phyloP scores from a whole-genome alignment of 2,113 vertebrate species.

The Myrmophylax atrothorax region DNA sequence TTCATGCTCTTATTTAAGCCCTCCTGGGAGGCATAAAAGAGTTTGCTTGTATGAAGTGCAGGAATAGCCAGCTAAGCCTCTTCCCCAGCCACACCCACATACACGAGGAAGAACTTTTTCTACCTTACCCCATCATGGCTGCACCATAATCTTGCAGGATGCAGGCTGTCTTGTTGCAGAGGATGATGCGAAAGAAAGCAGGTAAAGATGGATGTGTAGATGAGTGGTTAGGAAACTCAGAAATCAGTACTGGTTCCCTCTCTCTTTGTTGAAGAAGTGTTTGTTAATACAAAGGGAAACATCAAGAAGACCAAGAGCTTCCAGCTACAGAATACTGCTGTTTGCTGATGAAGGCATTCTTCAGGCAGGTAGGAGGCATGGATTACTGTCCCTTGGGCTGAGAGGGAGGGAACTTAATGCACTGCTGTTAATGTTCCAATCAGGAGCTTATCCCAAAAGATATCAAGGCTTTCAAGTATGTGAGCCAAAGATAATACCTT shows the following conservation, averaged over 20 bases:
- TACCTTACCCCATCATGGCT: not conserved
- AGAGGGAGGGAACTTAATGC: not conserved
- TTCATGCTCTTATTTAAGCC: not conserved
- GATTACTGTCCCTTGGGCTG: not conserved
- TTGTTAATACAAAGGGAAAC: not conserved
- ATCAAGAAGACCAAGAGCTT: not conserved
- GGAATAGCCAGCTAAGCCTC: not conserved
- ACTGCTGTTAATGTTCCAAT: not conserved
- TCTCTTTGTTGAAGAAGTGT: not conserved
- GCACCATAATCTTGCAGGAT: fast-evolving
- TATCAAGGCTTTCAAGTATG: not conserved
- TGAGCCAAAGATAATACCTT: not conserved
- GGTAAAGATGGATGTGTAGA: not conserved
- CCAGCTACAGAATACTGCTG: not conserved
- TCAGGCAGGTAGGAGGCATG: not conserved
- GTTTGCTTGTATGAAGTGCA: not conserved
- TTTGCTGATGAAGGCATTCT: not conserved
- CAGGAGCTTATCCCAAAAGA: not conserved
- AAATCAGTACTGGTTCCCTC: not conserved
- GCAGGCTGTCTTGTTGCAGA: not conserved
- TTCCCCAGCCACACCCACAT: not conserved
- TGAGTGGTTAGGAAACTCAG: not conserved
- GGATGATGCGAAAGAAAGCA: not conserved
- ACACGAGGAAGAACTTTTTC: not conserved
- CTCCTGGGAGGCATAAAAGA: not conserved